These are phyloP conservation scores for Chaenodraco wilsoni DNA, from an alignment of 2,797 vertebrate genomes.

Conservation along the genomic window DNA sequence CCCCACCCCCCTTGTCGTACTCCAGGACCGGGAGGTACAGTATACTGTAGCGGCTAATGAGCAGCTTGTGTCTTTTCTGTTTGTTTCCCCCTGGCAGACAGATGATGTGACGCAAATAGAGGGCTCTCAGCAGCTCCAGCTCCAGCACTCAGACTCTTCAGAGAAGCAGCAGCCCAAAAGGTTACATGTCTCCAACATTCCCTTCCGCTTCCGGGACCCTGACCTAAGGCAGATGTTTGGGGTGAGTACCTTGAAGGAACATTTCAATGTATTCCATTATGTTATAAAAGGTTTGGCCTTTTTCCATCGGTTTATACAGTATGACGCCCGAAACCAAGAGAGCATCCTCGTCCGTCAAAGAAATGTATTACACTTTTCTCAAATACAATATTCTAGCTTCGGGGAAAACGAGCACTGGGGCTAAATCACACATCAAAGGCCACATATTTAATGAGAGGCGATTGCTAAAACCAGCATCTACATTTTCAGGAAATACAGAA, in stretches of 20 bases:
- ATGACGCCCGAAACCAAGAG: background rate
- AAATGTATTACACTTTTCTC: constrained; percentile 27
- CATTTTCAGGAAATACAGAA: constrained; percentile 13
- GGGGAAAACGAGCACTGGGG: constrained; percentile 8
- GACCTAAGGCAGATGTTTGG: constrained; percentile 99
- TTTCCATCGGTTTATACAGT: background rate
- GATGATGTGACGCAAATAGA: constrained; percentile 96
- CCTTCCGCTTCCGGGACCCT: constrained; percentile 98
- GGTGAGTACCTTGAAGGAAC: constrained; percentile 82
- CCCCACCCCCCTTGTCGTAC: background rate
- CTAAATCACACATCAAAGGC: constrained; percentile 26
- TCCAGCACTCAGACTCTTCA: constrained; percentile 90
- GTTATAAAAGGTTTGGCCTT: background rate
- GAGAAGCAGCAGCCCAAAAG: constrained; percentile 98
- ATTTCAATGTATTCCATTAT: background rate
- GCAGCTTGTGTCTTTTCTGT: constrained; percentile 69
- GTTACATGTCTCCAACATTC: constrained; percentile 99
- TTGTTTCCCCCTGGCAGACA: constrained; percentile 85
- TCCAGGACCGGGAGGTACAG: constrained; percentile 57
- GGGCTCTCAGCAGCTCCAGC: constrained; percentile 90
- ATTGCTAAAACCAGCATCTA: constrained; percentile 18
- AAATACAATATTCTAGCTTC: constrained; percentile 25
- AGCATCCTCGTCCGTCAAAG: constrained; percentile 17
- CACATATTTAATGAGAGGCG: constrained; percentile 24
- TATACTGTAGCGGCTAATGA: constrained; percentile 69